Evolutionary conservation across 2,888 invertebrate genomes (phyloP).

Genomic region (Cyclophora punctaria): DNA sequence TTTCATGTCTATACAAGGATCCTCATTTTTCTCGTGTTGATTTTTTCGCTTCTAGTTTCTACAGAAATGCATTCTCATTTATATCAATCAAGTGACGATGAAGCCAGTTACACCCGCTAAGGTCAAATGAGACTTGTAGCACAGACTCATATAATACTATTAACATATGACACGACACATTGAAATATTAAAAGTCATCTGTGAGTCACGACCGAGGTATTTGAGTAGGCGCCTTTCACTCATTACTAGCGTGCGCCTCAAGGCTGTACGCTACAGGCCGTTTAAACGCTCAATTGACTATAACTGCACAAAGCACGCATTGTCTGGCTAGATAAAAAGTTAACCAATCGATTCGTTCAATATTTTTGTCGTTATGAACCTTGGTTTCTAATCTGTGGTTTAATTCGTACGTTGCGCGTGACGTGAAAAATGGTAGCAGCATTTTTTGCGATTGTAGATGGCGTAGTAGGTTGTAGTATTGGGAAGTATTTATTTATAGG

Average conservation of each 20-base stretch:
- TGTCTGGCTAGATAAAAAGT: constrained; percentile 20
- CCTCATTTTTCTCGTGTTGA: too few relatives aligned
- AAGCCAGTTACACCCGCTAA: not conserved
- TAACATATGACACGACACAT: constrained; percentile 17
- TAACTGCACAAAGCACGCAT: constrained; percentile 41
- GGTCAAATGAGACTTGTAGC: constrained; percentile 1
- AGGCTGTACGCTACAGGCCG: constrained; percentile 43
- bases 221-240: constrained; percentile 61
- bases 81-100: too few relatives aligned
- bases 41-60: too few relatives aligned
- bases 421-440: too few relatives aligned
- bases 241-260: constrained; percentile 57
- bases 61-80: too few relatives aligned
- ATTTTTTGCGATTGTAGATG: too few relatives aligned
- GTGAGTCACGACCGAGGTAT: constrained; percentile 48
- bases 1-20: too few relatives aligned
- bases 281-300: constrained; percentile 48
- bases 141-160: not conserved
- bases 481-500: too few relatives aligned
- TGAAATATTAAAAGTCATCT: constrained; percentile 38
- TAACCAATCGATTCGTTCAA: constrained; percentile 10
- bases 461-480: too few relatives aligned
- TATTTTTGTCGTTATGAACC: constrained; percentile 12
- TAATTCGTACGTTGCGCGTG: too few relatives aligned
- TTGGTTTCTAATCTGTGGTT: constrained; percentile 1